Conservation (phyloP, 2,113 vertebrate species). For the Astur gentilis region DNA sequence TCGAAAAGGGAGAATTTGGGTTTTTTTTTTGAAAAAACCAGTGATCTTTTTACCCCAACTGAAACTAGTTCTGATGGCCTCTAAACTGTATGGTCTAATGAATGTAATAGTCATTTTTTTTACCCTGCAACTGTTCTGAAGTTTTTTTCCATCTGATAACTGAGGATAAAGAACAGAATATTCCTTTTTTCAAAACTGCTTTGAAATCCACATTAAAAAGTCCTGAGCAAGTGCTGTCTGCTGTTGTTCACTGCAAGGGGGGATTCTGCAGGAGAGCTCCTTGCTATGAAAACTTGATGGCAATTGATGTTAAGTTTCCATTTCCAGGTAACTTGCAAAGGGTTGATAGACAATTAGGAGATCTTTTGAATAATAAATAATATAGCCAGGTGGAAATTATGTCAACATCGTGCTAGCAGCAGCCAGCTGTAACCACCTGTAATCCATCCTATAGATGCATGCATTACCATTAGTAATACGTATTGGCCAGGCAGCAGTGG, state of each 20-base stretch:
- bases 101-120: neutral
- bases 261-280: neutral
- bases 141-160: neutral
- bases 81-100: neutral
- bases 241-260: neutral
- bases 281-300: neutral
- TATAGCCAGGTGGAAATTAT: neutral
- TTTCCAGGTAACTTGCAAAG: neutral
- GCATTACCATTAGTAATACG: rapidly evolving
- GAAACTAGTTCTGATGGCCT: neutral
- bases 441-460: neutral
- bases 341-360: neutral
- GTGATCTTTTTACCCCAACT: neutral
- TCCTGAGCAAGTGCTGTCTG: neutral
- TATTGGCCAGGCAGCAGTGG: neutral
- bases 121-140: neutral
- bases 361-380: neutral
- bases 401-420: neutral
- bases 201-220: neutral
- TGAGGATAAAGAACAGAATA: neutral
- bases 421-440: neutral
- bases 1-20: neutral
- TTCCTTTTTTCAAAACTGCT: neutral
- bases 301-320: neutral
- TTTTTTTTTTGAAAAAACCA: rapidly evolving